These are phyloP conservation scores for Eulithis testata DNA, from an alignment of 2,888 invertebrate species.

Conservation along the genomic window DNA sequence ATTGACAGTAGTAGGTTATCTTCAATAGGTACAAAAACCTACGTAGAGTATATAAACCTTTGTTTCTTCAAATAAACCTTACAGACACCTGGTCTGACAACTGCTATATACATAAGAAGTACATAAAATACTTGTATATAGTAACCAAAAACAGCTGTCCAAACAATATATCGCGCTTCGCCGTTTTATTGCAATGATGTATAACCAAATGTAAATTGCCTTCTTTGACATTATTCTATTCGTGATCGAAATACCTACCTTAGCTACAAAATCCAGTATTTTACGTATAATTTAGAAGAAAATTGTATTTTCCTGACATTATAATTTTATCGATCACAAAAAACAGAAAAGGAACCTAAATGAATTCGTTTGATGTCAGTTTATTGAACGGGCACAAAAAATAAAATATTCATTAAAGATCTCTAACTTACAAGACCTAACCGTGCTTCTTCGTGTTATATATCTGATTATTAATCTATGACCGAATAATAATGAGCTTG, in stretches of 20 bases:
- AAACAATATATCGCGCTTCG: constrained; percentile 9
- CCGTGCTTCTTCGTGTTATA: constrained; percentile 29
- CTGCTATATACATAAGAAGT: neutral
- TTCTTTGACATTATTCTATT: constrained; percentile 1
- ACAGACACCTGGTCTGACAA: neutral
- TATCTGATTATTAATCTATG: constrained; percentile 38
- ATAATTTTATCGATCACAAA: constrained; percentile 31
- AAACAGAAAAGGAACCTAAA: constrained; percentile 27
- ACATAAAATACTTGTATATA: neutral
- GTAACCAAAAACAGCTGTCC: constrained; percentile 16
- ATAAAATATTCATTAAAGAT: constrained; percentile 31
- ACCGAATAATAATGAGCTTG: constrained; percentile 45
- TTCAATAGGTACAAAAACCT: too few relatives aligned
- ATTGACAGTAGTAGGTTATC: too few relatives aligned
- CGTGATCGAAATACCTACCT: constrained; percentile 1
- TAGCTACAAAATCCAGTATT: neutral
- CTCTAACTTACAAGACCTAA: constrained; percentile 20
- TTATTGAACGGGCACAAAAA: constrained; percentile 34
- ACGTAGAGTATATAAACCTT: too few relatives aligned
- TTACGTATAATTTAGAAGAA: constrained; percentile 11
- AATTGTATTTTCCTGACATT: constrained; percentile 34
- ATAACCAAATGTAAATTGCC: neutral
- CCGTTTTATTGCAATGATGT: constrained; percentile 8
- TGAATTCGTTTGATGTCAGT: constrained; percentile 35
- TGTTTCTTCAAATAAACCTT: too few relatives aligned